Evolutionary conservation across 1,140 invertebrate species (phyloP).

Genomic region (Ctenoplectra terminalis): DNA sequence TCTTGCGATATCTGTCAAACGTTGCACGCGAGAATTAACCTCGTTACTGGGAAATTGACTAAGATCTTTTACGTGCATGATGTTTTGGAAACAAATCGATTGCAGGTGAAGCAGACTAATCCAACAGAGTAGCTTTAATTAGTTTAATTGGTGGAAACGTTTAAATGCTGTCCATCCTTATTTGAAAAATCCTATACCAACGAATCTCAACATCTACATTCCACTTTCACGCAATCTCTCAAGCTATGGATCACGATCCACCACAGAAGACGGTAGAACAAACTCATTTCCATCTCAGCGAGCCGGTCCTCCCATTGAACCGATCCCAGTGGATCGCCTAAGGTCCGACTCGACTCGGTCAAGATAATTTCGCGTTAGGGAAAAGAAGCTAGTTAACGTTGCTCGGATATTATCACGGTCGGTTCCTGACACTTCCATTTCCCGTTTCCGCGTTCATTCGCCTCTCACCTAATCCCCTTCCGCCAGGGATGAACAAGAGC

Average conservation of each 20-base stretch:
- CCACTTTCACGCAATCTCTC: neutral
- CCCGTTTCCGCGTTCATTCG: conserved; percentile 36
- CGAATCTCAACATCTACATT: neutral
- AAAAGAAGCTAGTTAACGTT: conserved; percentile 53
- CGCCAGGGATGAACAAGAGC: neutral
- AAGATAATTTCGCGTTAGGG: conserved; percentile 26
- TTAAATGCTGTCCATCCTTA: too few relatives aligned
- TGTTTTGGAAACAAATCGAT: too few relatives aligned
- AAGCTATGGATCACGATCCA: neutral
- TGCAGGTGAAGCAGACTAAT: too few relatives aligned
- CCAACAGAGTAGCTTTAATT: too few relatives aligned
- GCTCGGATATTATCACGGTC: conserved; percentile 55
- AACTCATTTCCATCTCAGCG: neutral
- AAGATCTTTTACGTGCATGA: neutral
- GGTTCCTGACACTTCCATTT: conserved; percentile 61
- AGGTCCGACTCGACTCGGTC: neutral
- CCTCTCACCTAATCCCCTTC: conserved; percentile 43
- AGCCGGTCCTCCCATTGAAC: neutral
- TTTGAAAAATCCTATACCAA: too few relatives aligned
- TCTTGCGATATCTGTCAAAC: neutral
- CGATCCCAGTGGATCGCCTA: neutral
- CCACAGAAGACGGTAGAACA: neutral
- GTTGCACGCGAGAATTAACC: conserved; percentile 40
- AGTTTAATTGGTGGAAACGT: too few relatives aligned
- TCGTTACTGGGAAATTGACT: neutral